Evolutionary conservation across 2,797 vertebrate genomes (phyloP).

Genomic region (Rhadinocentrus ornatus): DNA sequence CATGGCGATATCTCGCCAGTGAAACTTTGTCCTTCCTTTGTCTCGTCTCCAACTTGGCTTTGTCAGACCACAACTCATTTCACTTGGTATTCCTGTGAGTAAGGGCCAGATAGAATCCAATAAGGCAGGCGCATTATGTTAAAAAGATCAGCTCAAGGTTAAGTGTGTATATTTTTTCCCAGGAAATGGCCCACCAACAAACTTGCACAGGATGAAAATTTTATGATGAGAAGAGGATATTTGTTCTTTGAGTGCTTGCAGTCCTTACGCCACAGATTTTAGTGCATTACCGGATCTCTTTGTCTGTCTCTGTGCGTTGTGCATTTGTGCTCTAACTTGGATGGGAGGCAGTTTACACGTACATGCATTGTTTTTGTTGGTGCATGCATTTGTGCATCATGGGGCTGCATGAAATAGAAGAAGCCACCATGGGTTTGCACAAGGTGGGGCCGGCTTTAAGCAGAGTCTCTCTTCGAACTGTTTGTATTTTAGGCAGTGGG

Average conservation of each 20-base stretch:
- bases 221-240: constrained; percentile 72
- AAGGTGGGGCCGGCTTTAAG: constrained; percentile 33
- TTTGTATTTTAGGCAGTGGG: constrained; percentile 59
- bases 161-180: constrained; percentile 60
- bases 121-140: constrained; percentile 64
- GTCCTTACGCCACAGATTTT: constrained; percentile 33
- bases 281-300: constrained; percentile 60
- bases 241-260: constrained; percentile 70
- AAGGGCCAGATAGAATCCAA: constrained; percentile 44
- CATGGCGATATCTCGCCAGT: constrained; percentile 4
- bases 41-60: constrained; percentile 15
- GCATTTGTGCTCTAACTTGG: constrained; percentile 16
- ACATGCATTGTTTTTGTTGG: constrained; percentile 41
- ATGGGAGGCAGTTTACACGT: constrained; percentile 8
- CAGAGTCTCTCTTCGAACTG: constrained; percentile 40
- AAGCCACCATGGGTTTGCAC: constrained; percentile 27
- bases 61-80: constrained; percentile 28
- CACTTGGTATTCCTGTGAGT: constrained; percentile 55
- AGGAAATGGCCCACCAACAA: constrained; percentile 44
- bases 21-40: constrained; percentile 43
- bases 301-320: constrained; percentile 13
- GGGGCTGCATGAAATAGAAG: constrained; percentile 54
- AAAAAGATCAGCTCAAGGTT: constrained; percentile 71
- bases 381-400: constrained; percentile 45
- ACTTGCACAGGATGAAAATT: constrained; percentile 66